Conservation (phyloP, 2,888 invertebrate species). For the Priocnemis perturbator region DNA sequence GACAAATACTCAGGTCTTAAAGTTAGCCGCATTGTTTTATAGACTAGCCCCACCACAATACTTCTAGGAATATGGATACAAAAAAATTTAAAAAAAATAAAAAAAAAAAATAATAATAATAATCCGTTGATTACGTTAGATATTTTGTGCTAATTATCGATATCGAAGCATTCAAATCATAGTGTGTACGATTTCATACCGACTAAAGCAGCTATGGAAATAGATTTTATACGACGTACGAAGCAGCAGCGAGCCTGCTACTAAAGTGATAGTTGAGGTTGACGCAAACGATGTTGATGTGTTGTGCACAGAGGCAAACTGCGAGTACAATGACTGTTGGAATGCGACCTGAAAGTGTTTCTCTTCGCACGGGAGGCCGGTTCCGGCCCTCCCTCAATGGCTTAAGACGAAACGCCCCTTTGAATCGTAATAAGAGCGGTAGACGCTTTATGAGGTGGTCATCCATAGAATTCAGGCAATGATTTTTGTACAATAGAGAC, state of each 20-base stretch:
- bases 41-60: conserved; percentile 33
- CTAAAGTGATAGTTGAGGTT: conserved; percentile 39
- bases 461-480: conserved; percentile 46
- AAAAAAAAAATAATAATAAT: not conserved
- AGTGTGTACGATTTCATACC: conserved; percentile 41
- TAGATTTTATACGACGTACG: conserved; percentile 60
- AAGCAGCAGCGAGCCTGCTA: conserved; percentile 29
- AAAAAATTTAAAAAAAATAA: not conserved
- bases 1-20: conserved; percentile 47
- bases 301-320: conserved; percentile 48
- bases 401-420: too few relatives aligned
- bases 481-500: conserved; percentile 3
- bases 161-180: conserved; percentile 43
- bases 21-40: conserved; percentile 36
- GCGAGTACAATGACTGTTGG: conserved; percentile 61
- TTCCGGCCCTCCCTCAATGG: too few relatives aligned
- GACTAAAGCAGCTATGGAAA: conserved; percentile 9
- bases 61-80: conserved; percentile 23
- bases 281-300: conserved; percentile 36
- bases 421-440: too few relatives aligned
- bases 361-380: too few relatives aligned
- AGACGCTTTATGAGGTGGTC: too few relatives aligned
- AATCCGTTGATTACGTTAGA: conserved; percentile 43
- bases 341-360: conserved; percentile 11
- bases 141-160: conserved; percentile 40